Evolutionary conservation across 35 echinoderm and acorn worm genomes (phyloP).

Genomic region (Diadema setosum): DNA sequence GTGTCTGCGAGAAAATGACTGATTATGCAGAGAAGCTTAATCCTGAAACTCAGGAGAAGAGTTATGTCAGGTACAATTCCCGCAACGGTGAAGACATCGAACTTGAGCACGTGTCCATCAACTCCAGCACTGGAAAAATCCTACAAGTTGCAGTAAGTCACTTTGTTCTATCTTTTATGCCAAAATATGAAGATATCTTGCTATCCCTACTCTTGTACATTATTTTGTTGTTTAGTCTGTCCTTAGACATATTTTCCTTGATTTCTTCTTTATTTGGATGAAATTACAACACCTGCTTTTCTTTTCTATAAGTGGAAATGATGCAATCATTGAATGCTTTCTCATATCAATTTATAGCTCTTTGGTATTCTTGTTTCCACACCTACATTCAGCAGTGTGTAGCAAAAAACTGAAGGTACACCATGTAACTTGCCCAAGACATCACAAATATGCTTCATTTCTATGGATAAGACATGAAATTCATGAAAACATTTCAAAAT

Average conservation of each 20-base stretch:
- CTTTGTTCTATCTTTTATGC: not conserved
- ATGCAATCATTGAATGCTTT: not conserved
- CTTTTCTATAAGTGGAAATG: not conserved
- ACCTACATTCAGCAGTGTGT: no score
- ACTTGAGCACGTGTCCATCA: conserved; percentile 11
- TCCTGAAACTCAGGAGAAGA: conserved; percentile 39
- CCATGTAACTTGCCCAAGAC: no score
- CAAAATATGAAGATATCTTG: not conserved
- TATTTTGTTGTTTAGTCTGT: not conserved
- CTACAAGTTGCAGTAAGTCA: conserved; percentile 46
- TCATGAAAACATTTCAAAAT: no score
- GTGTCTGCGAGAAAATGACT: conserved; percentile 61
- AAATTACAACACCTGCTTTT: not conserved
- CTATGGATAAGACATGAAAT: no score
- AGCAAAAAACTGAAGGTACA: no score
- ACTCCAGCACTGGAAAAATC: not conserved
- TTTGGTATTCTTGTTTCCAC: no score
- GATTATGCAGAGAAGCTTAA: conserved; percentile 60
- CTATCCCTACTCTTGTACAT: not conserved
- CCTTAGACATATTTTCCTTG: not conserved
- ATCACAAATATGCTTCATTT: no score
- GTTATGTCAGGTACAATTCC: conserved; percentile 48
- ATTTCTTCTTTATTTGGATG: not conserved
- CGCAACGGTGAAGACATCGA: conserved; percentile 24
- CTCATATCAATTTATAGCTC: no score